Base-by-base conservation (phyloP, 1,140 invertebrate genomes). In the Mylabris phalerata region DNA sequence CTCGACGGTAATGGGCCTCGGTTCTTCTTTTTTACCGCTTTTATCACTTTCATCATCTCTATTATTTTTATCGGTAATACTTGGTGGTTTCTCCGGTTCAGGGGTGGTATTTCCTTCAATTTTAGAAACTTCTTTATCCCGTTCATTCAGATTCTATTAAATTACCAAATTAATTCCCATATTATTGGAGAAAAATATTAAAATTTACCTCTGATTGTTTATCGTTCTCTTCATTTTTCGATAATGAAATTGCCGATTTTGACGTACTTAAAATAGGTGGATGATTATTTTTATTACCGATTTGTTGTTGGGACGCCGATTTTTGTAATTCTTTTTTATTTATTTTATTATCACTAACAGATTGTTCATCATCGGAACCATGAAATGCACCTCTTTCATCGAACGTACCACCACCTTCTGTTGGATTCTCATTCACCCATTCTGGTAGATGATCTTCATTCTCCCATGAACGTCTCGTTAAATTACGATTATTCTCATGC, bases 321-420 rank as follows among this genome's bases (percentile, higher is more conserved):
- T 74, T 74, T 58, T 74, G 73, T 45, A 74, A 57, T 40, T 60
- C 62, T n/a, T 47, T 43, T 44, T 9, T 46, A 19, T 26, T 48
- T 40, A 38, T 40, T 26, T 39, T 32, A 38, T 55, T 47, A 39
- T 32, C 42, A 39, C 45, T 10, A 11, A 0, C 0, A 27, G 55
- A 62, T 51, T 62, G 51, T 48, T 83, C 82, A 32, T 84, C 82
- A 50, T 83, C 80, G 1, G 81, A 81, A 38, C 84, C 85, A 64
- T 87, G 85, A 74, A 93, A 94, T 9, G 90, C 90, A 3, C 92
- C 92, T 48, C 82, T 84, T 2, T 90, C 80, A 75, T 94, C 92
- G 75, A 94, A 94, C 55, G 87, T 90, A 10, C 91, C 91, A 32
- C 90, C 86, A 57, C 84, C 83, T 73, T 92, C 89, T 26, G 81